Evolutionary conservation across 2,113 vertebrate species (phyloP).

Genomic region (Labeo catla): DNA sequence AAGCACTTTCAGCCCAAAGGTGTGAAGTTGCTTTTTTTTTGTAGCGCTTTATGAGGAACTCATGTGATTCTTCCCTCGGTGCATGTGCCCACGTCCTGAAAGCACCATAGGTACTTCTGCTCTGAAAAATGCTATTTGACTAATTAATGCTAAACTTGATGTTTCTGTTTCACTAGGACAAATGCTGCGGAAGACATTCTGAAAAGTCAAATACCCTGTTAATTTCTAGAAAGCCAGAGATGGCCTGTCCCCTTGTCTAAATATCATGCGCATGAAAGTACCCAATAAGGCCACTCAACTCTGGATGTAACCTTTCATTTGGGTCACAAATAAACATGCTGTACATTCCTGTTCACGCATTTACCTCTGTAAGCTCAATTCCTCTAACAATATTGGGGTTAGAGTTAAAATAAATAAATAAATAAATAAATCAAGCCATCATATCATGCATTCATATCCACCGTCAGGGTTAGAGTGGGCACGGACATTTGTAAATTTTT

Average conservation of each 20-base stretch:
- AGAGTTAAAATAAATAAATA: not conserved
- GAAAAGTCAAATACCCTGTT: not conserved
- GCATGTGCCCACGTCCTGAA: not conserved
- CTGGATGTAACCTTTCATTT: not conserved
- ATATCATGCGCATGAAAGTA: not conserved
- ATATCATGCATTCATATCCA: too few relatives aligned
- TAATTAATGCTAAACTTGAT: not conserved
- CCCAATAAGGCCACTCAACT: slow-evolving; percentile 11
- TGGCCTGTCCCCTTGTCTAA: slow-evolving; percentile 14
- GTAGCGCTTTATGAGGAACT: not conserved
- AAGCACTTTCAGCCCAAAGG: not conserved
- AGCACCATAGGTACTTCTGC: slow-evolving; percentile 29
- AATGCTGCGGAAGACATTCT: not conserved
- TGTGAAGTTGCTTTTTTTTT: not conserved
- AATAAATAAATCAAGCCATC: too few relatives aligned
- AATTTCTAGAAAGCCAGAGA: slow-evolving; percentile 32
- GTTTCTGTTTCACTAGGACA: not conserved
- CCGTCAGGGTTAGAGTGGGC: too few relatives aligned
- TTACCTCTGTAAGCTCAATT: not conserved
- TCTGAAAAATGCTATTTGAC: slow-evolving; percentile 15
- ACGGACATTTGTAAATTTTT: too few relatives aligned
- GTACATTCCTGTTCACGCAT: slow-evolving; percentile 9
- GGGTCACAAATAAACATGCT: not conserved
- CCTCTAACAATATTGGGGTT: not conserved
- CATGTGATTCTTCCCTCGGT: not conserved